Percentiles rank a stretch among this genome's conserved stretches.
Evolutionary conservation across 2,113 vertebrate genomes (phyloP).

Genomic region (Neodon shergylaensis): DNA sequence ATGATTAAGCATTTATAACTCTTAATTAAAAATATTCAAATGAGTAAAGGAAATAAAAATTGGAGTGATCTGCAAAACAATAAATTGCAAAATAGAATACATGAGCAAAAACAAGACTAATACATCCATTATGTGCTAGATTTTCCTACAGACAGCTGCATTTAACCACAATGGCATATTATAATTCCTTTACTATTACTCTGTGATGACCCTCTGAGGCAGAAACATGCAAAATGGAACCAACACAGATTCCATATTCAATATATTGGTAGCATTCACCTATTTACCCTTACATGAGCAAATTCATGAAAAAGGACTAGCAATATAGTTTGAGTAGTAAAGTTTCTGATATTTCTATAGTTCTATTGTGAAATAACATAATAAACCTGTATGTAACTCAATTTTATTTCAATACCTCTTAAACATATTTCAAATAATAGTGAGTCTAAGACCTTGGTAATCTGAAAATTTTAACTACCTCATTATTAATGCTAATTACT

Average conservation of each 20-base stretch:
- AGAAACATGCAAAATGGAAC: neutral
- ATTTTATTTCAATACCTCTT: neutral
- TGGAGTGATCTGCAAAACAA: neutral
- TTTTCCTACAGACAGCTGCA: neutral
- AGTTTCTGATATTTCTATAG: neutral
- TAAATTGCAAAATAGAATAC: neutral
- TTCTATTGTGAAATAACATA: neutral
- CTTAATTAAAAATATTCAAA: neutral
- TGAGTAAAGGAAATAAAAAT: neutral
- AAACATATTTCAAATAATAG: neutral
- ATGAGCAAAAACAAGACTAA: neutral
- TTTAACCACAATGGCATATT: neutral
- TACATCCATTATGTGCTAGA: neutral
- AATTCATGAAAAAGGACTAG: neutral
- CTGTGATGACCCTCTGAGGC: neutral
- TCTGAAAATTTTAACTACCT: neutral
- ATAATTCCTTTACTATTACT: neutral
- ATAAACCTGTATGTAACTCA: neutral
- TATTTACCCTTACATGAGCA: neutral
- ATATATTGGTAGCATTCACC: neutral
- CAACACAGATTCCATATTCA: neutral
- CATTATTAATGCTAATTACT: neutral
- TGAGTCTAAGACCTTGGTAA: neutral
- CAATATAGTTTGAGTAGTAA: neutral
- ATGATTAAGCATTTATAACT: conserved; percentile 2